Base-by-base conservation (phyloP, 2,797 vertebrate species). In the Microctenopoma lineatum region DNA sequence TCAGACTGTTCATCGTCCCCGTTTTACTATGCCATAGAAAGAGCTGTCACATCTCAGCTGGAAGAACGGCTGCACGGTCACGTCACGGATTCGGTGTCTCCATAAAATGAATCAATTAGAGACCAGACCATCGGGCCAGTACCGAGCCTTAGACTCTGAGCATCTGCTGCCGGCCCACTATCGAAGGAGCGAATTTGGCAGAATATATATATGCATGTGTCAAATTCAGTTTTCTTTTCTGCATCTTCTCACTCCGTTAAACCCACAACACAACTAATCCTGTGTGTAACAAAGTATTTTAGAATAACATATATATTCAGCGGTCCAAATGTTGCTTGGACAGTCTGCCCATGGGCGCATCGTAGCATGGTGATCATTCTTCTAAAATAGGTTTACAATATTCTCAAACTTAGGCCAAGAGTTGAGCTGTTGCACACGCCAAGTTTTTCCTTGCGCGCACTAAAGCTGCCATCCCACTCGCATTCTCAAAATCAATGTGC, bases 391-490 rank as follows among this genome's bases (percentile, higher is more conserved):
- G 5, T 38, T 47, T 16, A n/a, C n/a, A 25, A 16, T 36, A 47
- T 38, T 26, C 12, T 69, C 47, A 55, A 68, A 61, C 48, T 10
- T 34, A 34, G 32, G 32, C 32, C 32, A 34, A 34, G 32, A 34
- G 32, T 34, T 34, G 32, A 34, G 32, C 32, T 21, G 51, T 41
- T 39, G 60, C 64, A 78, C 51, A 45, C 36, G 52, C 29, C 36
- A 46, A 52, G 46, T 70, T 64, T 64, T 44, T 21, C 21, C 53
- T 18, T 68, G 60, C 59, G 10, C 46, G 39, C 58, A 46, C 34
- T 44, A 47, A 69, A 75, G 59, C 62, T 51, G 64, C 47, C 64
- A 44, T 78, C 73, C 73, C 66, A 74, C 79, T 68, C 62, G n/a
- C 53, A 76, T 61, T 73, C 70, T 72, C 66, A 42, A 46, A 36